phyloP scores from a whole-genome alignment of 2,113 vertebrate species.

The Mesitornis unicolor region DNA sequence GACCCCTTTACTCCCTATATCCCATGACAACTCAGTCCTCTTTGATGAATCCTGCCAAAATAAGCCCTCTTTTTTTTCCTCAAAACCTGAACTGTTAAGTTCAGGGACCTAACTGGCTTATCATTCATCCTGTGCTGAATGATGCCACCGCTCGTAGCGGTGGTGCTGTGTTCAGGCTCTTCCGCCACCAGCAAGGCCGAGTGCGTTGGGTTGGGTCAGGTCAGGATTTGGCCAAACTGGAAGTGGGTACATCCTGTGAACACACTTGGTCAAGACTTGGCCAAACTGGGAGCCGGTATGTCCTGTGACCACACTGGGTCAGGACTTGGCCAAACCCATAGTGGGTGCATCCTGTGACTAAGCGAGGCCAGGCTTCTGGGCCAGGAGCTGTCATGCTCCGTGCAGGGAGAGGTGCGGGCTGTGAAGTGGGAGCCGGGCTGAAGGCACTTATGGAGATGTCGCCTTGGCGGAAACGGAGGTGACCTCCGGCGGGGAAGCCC shows the following conservation, averaged over 20 bases:
- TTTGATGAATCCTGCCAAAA: not conserved
- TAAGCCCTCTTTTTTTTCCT: not conserved
- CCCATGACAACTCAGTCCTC: not conserved
- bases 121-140: not conserved
- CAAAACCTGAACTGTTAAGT: not conserved
- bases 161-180: not conserved
- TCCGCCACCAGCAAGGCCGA: accelerated
- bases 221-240: not conserved
- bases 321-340: not conserved
- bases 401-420: too few relatives aligned
- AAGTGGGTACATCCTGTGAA: accelerated
- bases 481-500: not conserved
- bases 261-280: not conserved
- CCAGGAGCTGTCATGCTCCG: not conserved
- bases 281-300: accelerated
- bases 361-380: not conserved
- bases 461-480: not conserved
- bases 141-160: not conserved
- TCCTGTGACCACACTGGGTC: not conserved
- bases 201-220: not conserved
- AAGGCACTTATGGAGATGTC: not conserved
- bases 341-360: accelerated
- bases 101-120: not conserved
- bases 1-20: not conserved
- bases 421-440: not conserved